phyloP scores from a whole-genome alignment of 2,888 invertebrate species.

The Hypolimnas misippus region DNA sequence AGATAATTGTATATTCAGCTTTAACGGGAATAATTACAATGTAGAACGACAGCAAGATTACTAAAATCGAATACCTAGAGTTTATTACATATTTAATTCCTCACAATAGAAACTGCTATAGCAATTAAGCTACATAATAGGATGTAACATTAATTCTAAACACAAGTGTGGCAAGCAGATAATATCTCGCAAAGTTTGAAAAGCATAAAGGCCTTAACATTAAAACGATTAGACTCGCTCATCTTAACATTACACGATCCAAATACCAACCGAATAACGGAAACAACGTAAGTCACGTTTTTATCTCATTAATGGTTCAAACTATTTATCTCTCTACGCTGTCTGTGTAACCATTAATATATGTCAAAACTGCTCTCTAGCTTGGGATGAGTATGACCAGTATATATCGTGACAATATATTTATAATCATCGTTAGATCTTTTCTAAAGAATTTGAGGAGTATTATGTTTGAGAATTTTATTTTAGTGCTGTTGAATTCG shows the following conservation, averaged over 20 bases:
- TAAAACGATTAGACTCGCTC: constrained; percentile 10
- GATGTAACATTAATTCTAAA: no score
- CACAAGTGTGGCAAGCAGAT: background rate
- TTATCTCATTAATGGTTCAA: constrained; percentile 74
- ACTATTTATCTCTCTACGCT: constrained; percentile 74
- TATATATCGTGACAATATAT: constrained; percentile 8
- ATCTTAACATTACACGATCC: constrained; percentile 42
- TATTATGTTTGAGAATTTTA: background rate
- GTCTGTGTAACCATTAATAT: constrained; percentile 71
- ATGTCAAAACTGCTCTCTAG: constrained; percentile 60
- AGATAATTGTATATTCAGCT: no score
- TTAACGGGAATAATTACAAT: no score
- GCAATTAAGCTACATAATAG: no score
- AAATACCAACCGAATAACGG: constrained; percentile 60
- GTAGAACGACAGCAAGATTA: no score
- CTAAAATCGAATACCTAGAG: no score
- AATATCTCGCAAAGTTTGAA: background rate
- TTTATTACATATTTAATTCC: no score
- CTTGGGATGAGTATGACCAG: constrained; percentile 15
- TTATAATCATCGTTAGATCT: constrained; percentile 2
- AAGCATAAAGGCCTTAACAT: constrained; percentile 4
- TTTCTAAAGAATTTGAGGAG: background rate
- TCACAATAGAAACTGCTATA: no score
- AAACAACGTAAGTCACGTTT: constrained; percentile 67
- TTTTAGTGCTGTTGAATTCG: background rate